Conservation (phyloP, 1,140 invertebrate genomes). For the Zaprionus tsacasi region DNA sequence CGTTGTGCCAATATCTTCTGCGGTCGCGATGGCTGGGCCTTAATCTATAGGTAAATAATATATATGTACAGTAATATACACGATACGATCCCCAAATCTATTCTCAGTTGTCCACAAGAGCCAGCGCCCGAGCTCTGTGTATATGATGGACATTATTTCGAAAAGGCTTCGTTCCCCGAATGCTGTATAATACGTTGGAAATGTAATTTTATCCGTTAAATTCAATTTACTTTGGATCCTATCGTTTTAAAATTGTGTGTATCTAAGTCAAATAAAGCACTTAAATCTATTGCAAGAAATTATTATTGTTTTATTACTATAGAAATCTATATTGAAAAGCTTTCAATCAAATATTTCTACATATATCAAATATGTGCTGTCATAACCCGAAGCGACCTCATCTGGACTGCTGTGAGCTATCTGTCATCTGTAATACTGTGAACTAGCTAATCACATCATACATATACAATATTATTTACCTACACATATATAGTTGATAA, state of each 20-base stretch:
- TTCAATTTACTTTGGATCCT: not conserved
- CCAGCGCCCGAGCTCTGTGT: slow-evolving; percentile 31
- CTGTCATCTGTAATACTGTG: slow-evolving; percentile 5
- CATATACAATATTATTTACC: not conserved
- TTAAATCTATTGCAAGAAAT: no score
- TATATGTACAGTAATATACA: not conserved
- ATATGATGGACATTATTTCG: slow-evolving; percentile 14
- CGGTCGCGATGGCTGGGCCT: slow-evolving; percentile 52
- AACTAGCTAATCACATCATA: not conserved
- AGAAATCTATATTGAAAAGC: no score
- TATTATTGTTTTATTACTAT: no score
- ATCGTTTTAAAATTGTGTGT: slow-evolving; percentile 4
- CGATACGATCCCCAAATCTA: not conserved
- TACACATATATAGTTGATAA: not conserved
- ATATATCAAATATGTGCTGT: not conserved
- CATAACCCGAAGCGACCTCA: slow-evolving; percentile 28
- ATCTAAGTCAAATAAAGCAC: not conserved
- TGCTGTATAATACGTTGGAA: slow-evolving; percentile 40
- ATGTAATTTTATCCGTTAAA: slow-evolving; percentile 32
- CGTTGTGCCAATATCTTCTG: slow-evolving; percentile 49
- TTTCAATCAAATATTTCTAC: no score
- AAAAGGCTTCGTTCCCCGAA: slow-evolving; percentile 18
- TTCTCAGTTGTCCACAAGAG: slow-evolving; percentile 10
- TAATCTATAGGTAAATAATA: slow-evolving; percentile 41
- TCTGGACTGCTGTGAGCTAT: slow-evolving; percentile 52